Evolutionary conservation across 2,888 invertebrate species (phyloP), one percentile per base, ranked within the genome.

Genomic region (Tachina grossa): DNA sequence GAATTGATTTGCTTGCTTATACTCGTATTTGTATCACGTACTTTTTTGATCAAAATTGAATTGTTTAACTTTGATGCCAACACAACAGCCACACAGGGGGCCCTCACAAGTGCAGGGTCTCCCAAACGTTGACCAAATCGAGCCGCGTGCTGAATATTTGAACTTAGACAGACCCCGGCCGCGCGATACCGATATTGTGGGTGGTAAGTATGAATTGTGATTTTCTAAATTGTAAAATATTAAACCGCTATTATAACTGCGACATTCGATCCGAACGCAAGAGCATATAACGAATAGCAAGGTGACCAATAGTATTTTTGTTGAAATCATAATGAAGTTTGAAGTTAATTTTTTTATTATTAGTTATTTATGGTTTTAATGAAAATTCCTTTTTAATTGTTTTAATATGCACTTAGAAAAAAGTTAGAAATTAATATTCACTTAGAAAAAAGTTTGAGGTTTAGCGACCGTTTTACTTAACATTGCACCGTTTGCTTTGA

Each of bases 41-140:
- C 92, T 90, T 88, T 92, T 92, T 80, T 92, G 90, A 88, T 92
- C 89, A 66, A 92, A 92, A 87, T 95, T 95, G 83, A 96, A 94
- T 51, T 94, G 93, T 80, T 94, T 93, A 82, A 96, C 93, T 87
- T 95, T 94, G 87, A 97, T 93, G n/a, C 96, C 96, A 3, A 95
- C 94, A 89, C 97, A 97, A 90, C 97, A 97, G 65, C 94, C 94
- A 89, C 97, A 97, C 68, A 93, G 92, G 0, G 94, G 90, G 5
- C 93, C 93, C 19, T 93, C 92, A 89, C 97, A 97, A 10, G 94
- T 93, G 87, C 92, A 92, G 39, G 90, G 91, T 87, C 90, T 89
- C 0, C 92, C 92, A 51, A 92, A 90, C 8, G 90, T 91, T 0
- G 92, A 91, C 89, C 92, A 92, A 22, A 92, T 91, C 16, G 92